phyloP scores from a whole-genome alignment of 2,797 vertebrate genomes.

The Enteromius afrohamiltoni region DNA sequence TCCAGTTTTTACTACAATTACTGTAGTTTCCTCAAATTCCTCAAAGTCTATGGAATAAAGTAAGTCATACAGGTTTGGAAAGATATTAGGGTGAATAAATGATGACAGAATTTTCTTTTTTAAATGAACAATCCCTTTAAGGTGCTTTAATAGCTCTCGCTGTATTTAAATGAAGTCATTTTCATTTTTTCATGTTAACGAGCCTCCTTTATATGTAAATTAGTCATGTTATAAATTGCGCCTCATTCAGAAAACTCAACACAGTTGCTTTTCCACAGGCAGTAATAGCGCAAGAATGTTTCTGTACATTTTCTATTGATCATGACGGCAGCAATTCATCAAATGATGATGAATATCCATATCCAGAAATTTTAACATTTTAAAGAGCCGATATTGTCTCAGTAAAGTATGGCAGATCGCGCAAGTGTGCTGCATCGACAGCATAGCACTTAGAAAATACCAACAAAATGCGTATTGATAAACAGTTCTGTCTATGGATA shows the following conservation, averaged over 20 bases:
- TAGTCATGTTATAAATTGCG: neutral
- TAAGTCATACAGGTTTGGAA: neutral
- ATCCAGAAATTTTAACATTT: slow-evolving; percentile 19
- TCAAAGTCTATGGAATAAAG: neutral
- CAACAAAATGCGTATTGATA: neutral
- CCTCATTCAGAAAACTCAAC: neutral
- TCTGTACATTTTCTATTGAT: slow-evolving; percentile 20
- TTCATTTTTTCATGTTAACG: neutral
- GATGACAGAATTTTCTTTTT: neutral
- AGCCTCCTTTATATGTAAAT: slow-evolving; percentile 16
- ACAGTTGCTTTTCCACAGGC: neutral
- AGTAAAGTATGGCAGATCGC: neutral
- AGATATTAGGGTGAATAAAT: neutral
- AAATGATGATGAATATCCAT: slow-evolving; percentile 7
- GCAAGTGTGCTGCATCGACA: neutral
- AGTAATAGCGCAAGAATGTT: neutral
- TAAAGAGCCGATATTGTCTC: neutral
- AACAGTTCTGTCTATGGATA: neutral
- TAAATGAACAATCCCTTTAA: neutral
- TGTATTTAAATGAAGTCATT: neutral
- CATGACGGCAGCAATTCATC: slow-evolving; percentile 4
- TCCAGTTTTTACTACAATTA: neutral
- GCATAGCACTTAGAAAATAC: neutral
- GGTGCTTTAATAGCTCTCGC: neutral
- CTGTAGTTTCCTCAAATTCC: neutral